Evolutionary conservation across 2,113 vertebrate species (phyloP), one percentile per base, ranked within the genome.

Genomic region (Tauraco erythrolophus): DNA sequence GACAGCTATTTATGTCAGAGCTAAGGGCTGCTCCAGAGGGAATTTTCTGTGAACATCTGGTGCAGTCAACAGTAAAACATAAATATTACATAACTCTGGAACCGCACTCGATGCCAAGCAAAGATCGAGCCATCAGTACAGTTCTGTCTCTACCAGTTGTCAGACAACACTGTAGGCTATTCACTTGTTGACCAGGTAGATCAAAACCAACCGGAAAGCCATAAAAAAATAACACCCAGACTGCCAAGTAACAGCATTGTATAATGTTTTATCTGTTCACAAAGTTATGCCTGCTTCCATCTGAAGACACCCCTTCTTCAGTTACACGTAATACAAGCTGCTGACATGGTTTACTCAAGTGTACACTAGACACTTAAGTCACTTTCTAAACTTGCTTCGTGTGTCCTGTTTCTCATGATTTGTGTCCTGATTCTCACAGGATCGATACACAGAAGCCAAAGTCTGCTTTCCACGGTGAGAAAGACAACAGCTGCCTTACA

Each of bases 31-130:
- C 72, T 96, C 90, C 86, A 96, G 66, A 92, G 77, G 91, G 88
- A 94, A 70, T 94, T 88, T 89, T 65, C 96, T 94, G 66, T 85
- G 77, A 97, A 84, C 94, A 93, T 88, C 80, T 93, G 91, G 83
- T 88, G 75, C 85, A 95, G 88, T 87, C 89, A 96, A 90, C 82
- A 91, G 89, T 87, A 50, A 95, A 92, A 97, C 75, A 89, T 77
- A 83, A 91, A 94, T 64, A 96, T 96, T 94, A 83, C 31, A 56
- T 92, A 94, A 97, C 25, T 60, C 78, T 17, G 3, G 1, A 54
- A 46, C 86, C 7, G 2, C 1, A 1, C 64, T 92, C 64, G 16
- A 23, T 64, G 35, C 3, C 50, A 35, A 70, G 85, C 48, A 70
- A 16, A 65, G 61, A n/a, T 6, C 0, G 4, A 92, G 95, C 68